Percentiles rank a stretch among this genome's conserved stretches.
Evolutionary conservation across 2,888 invertebrate genomes (phyloP).

Genomic region (Cantharis flavilabris): DNA sequence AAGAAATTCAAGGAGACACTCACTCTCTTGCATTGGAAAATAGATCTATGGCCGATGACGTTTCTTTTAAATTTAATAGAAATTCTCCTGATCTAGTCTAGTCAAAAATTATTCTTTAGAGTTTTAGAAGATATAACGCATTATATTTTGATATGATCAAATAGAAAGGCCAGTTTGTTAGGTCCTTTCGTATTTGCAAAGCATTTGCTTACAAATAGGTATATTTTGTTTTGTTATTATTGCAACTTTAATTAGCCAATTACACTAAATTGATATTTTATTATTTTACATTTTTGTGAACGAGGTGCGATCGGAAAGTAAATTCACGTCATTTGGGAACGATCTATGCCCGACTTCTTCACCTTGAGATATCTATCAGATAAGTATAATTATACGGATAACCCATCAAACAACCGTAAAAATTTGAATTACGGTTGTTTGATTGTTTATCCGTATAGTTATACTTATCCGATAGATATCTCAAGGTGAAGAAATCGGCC

Average conservation of each 20-base stretch:
- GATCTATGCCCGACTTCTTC: no score
- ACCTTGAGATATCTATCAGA: no score
- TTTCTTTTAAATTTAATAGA: constrained; percentile 52
- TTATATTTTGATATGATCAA: neutral
- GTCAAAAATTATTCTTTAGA: constrained; percentile 13
- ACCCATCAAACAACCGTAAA: no score
- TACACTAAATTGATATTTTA: neutral
- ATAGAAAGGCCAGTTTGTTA: neutral
- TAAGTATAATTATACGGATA: no score
- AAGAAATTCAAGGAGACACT: constrained; percentile 49
- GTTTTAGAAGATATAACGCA: neutral
- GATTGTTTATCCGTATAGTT: no score
- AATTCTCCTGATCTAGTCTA: constrained; percentile 48
- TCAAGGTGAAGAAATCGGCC: no score
- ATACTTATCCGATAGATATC: no score
- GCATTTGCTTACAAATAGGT: neutral
- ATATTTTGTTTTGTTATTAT: neutral
- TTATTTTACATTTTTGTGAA: neutral
- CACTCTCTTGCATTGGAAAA: constrained; percentile 49
- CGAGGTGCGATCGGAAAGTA: neutral
- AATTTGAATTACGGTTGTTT: no score
- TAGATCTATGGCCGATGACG: constrained; percentile 50
- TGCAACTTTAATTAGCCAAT: neutral
- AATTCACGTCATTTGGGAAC: neutral
- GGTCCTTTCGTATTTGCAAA: neutral